Percentiles rank a stretch among this genome's conserved stretches.
Evolutionary conservation across 2,113 vertebrate genomes (phyloP).

Genomic region (Passer montanus): DNA sequence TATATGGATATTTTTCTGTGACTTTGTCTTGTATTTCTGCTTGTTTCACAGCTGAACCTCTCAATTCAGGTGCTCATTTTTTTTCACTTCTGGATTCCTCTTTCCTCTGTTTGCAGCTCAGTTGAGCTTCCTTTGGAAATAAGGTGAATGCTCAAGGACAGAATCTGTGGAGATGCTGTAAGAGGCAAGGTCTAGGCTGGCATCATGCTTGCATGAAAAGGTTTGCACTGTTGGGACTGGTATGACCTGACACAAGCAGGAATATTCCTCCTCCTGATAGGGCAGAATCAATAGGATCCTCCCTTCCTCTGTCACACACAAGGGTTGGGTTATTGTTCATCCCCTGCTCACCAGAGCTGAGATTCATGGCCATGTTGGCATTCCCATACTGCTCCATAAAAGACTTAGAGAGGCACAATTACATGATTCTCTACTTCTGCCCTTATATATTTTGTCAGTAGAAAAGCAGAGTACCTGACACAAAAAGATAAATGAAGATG

Average conservation of each 20-base stretch:
- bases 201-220: not conserved
- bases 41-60: not conserved
- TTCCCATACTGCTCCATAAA: not conserved
- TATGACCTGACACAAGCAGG: accelerated
- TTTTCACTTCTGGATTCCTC: not conserved
- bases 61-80: not conserved
- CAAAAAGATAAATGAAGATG: constrained; percentile 3
- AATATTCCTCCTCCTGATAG: accelerated
- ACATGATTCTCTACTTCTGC: not conserved
- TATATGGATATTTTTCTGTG: not conserved
- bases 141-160: not conserved
- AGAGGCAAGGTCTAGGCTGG: not conserved
- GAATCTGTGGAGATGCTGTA: not conserved
- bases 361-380: accelerated
- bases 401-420: not conserved
- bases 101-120: not conserved
- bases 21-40: not conserved
- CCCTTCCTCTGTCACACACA: accelerated
- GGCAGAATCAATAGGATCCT: not conserved
- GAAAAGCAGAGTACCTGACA: not conserved
- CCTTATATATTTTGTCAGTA: not conserved
- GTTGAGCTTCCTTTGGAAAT: not conserved
- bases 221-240: accelerated
- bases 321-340: not conserved
- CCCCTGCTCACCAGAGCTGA: not conserved